phyloP scores from a whole-genome alignment of 1,140 invertebrate genomes.

The Pseudachorutes palmiensis region DNA sequence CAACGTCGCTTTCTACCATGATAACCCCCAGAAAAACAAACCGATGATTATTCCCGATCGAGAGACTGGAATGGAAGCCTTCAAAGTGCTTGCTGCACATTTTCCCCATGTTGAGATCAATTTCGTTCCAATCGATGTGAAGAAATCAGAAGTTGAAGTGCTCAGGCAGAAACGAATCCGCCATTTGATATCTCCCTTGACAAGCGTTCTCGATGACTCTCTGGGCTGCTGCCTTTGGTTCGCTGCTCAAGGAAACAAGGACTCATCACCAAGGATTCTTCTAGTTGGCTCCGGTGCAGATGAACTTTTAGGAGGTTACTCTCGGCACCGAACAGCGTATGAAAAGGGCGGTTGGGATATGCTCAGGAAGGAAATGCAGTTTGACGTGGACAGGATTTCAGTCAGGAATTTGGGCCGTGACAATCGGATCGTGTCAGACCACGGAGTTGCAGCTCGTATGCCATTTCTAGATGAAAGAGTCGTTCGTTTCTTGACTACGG shows the following conservation, averaged over 20 bases:
- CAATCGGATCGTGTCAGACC: slow-evolving; percentile 74
- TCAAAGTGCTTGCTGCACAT: slow-evolving; percentile 59
- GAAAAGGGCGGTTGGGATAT: slow-evolving; percentile 57
- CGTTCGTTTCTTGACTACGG: slow-evolving; percentile 40
- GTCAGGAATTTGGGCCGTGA: slow-evolving; percentile 87
- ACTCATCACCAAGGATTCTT: slow-evolving; percentile 53
- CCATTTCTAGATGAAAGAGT: slow-evolving; percentile 67
- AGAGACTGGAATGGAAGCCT: slow-evolving; percentile 62
- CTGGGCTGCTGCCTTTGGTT: slow-evolving; percentile 92
- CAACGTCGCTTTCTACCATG: slow-evolving; percentile 80
- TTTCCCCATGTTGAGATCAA: slow-evolving; percentile 49
- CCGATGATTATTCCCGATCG: slow-evolving; percentile 83
- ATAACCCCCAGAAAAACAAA: slow-evolving; percentile 30
- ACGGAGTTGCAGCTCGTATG: slow-evolving; percentile 66
- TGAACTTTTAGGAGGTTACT: slow-evolving; percentile 92
- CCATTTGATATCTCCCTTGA: slow-evolving; percentile 70
- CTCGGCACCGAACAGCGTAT: slow-evolving; percentile 68
- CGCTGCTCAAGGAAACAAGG: slow-evolving; percentile 59
- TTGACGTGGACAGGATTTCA: slow-evolving; percentile 77
- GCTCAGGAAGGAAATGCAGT: slow-evolving; percentile 59
- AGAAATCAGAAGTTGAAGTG: slow-evolving; percentile 55
- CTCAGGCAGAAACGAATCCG: slow-evolving; percentile 52
- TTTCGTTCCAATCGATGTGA: slow-evolving; percentile 63
- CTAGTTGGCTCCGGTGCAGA: slow-evolving; percentile 63
- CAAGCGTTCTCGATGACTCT: slow-evolving; percentile 90